Conservation (phyloP, 2,888 invertebrate genomes). For the Scaptomyza caliginosa region DNA sequence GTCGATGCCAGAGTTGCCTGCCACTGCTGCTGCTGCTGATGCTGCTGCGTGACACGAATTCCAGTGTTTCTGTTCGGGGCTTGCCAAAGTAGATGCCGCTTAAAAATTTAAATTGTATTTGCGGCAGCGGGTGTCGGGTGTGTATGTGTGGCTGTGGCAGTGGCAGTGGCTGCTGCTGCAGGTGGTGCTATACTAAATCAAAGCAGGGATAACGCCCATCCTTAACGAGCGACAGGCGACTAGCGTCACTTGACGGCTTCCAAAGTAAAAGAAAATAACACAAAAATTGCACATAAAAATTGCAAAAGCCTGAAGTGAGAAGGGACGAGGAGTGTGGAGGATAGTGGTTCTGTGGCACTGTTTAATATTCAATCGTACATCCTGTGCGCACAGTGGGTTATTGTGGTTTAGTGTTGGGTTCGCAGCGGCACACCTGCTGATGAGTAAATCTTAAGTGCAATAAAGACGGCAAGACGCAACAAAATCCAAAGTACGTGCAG, state of each 20-base stretch:
- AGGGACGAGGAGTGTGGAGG: neutral
- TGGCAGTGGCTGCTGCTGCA: slow-evolving; percentile 21
- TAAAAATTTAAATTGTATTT: slow-evolving; percentile 80
- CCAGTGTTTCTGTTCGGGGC: slow-evolving; percentile 11
- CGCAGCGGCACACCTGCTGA: slow-evolving; percentile 73
- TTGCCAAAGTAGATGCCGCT: slow-evolving; percentile 76
- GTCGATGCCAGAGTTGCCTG: slow-evolving; percentile 38
- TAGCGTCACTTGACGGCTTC: slow-evolving; percentile 34
- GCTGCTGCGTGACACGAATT: slow-evolving; percentile 75
- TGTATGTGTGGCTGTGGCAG: slow-evolving; percentile 7
- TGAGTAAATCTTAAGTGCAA: slow-evolving; percentile 81
- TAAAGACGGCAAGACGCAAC: slow-evolving; percentile 69
- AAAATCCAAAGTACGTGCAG: slow-evolving; percentile 81
- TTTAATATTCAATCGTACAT: slow-evolving; percentile 74
- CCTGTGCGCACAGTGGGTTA: slow-evolving; percentile 10
- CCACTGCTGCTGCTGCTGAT: no score
- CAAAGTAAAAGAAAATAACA: slow-evolving; percentile 19
- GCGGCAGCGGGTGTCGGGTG: slow-evolving; percentile 51
- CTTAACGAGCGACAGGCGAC: slow-evolving; percentile 75
- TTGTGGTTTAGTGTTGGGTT: slow-evolving; percentile 8
- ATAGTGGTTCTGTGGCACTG: slow-evolving; percentile 2
- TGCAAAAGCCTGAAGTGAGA: slow-evolving; percentile 58
- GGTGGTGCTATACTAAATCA: slow-evolving; percentile 51
- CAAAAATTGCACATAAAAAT: slow-evolving; percentile 73
- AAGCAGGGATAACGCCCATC: slow-evolving; percentile 49